These are phyloP conservation scores for Tinea trinotella DNA, from an alignment of 2,888 invertebrate genomes.

Conservation along the genomic window DNA sequence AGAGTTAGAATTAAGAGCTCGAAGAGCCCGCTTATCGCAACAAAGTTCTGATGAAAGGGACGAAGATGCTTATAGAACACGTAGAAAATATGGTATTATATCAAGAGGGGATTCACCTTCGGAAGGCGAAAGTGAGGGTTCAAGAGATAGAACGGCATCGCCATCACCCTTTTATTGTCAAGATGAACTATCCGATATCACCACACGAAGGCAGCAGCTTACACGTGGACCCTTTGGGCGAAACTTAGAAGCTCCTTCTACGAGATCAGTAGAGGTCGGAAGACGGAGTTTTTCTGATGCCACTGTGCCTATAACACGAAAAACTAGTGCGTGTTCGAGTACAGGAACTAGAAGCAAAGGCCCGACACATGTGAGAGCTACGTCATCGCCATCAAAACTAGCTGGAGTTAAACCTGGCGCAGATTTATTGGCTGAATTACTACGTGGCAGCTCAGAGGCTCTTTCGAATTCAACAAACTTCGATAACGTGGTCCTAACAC, in stretches of 20 bases:
- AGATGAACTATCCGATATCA: constrained; percentile 62
- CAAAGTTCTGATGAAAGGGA: constrained; percentile 84
- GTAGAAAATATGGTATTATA: constrained; percentile 50
- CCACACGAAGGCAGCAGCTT: constrained; percentile 65
- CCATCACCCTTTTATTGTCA: constrained; percentile 77
- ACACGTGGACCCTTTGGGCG: constrained; percentile 77
- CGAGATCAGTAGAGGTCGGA: constrained; percentile 72
- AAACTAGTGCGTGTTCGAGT: constrained; percentile 73
- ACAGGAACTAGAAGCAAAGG: constrained; percentile 54
- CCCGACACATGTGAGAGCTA: constrained; percentile 80
- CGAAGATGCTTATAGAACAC: constrained; percentile 60
- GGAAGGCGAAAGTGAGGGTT: constrained; percentile 78
- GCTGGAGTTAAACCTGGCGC: constrained; percentile 70
- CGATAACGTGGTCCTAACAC: constrained; percentile 65
- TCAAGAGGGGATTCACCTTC: constrained; percentile 78
- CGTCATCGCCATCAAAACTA: constrained; percentile 84
- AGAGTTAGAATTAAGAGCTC: constrained; percentile 45
- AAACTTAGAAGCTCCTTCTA: constrained; percentile 52
- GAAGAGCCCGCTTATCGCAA: constrained; percentile 73
- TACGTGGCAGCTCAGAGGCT: constrained; percentile 86
- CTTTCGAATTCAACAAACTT: constrained; percentile 73
- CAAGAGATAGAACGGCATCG: constrained; percentile 72
- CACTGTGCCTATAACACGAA: constrained; percentile 67
- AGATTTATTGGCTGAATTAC: constrained; percentile 82
- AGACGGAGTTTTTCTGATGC: constrained; percentile 59